phyloP scores from a whole-genome alignment of 2,888 invertebrate genomes.

The Hydroisotoma schaefferi region DNA sequence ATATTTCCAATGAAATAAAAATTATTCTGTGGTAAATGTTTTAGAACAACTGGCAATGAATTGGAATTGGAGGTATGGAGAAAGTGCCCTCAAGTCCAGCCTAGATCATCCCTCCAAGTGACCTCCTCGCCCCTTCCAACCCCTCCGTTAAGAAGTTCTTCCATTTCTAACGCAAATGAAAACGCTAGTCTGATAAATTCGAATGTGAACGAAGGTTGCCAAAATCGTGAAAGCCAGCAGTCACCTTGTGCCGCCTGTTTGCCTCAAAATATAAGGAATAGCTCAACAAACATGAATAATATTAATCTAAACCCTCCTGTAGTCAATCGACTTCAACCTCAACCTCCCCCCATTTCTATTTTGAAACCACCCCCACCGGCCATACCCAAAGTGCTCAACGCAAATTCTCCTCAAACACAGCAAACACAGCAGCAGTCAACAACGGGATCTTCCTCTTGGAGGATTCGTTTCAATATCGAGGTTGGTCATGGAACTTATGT shows the following conservation, averaged over 20 bases:
- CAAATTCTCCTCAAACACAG: conserved; percentile 3
- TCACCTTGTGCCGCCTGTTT: conserved; percentile 15
- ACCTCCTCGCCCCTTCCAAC: conserved; percentile 16
- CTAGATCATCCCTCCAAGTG: conserved; percentile 24
- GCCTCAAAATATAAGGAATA: conserved; percentile 15
- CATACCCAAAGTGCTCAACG: conserved; percentile 19
- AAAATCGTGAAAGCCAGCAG: conserved; percentile 6
- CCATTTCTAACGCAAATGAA: conserved; percentile 4
- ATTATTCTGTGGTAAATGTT: background rate
- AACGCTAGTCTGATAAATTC: background rate
- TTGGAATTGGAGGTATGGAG: conserved; percentile 45
- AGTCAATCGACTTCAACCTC: conserved; percentile 6
- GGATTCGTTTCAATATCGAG: conserved; percentile 48
- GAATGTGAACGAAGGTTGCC: conserved; percentile 1
- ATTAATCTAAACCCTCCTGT: background rate
- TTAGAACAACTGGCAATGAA: conserved; percentile 39
- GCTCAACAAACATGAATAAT: conserved; percentile 1
- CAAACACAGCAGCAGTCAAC: conserved; percentile 18
- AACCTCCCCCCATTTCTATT: conserved; percentile 43
- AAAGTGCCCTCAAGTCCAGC: conserved; percentile 34
- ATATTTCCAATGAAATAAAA: background rate
- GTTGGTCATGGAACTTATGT: conserved; percentile 47
- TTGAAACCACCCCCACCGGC: conserved; percentile 41
- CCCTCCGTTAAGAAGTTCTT: conserved; percentile 19
- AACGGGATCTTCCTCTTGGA: conserved; percentile 43